These are phyloP conservation scores for Drepana falcataria DNA, from an alignment of 2,888 invertebrate genomes.

Conservation along the genomic window DNA sequence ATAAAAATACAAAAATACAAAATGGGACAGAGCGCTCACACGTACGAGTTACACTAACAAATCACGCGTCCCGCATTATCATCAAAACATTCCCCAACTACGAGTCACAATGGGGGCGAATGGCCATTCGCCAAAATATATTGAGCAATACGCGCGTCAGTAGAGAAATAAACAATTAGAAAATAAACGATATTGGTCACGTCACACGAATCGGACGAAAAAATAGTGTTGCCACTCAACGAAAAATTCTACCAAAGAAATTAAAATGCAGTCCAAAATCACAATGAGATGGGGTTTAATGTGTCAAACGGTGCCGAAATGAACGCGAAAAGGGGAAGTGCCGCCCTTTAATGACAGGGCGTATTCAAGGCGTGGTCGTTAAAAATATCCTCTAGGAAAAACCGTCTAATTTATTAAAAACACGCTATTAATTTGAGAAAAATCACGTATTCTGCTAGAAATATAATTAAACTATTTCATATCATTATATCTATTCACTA, in stretches of 20 bases:
- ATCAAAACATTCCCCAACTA: slow-evolving; percentile 35
- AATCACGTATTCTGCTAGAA: slow-evolving; percentile 33
- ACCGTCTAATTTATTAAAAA: slow-evolving; percentile 30
- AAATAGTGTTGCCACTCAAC: slow-evolving; percentile 8
- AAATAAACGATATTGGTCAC: slow-evolving; percentile 25
- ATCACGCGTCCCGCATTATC: slow-evolving; percentile 60
- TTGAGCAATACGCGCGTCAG: slow-evolving; percentile 54
- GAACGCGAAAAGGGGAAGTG: neutral
- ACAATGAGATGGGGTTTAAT: slow-evolving; percentile 7
- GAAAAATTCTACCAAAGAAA: slow-evolving; percentile 24
- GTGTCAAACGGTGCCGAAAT: neutral
- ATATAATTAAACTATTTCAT: slow-evolving; percentile 44
- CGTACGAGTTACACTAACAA: slow-evolving; percentile 35
- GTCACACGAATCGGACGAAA: slow-evolving; percentile 25
- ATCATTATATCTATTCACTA: slow-evolving; percentile 26
- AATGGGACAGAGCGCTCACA: slow-evolving; percentile 76
- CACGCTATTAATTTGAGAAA: slow-evolving; percentile 34
- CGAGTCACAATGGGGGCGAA: slow-evolving; percentile 64
- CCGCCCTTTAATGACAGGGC: slow-evolving; percentile 29
- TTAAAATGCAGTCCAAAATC: slow-evolving; percentile 26
- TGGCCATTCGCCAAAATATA: slow-evolving; percentile 49
- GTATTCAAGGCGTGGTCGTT: slow-evolving; percentile 44
- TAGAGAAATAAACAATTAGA: slow-evolving; percentile 11
- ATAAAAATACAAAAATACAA: slow-evolving; percentile 79
- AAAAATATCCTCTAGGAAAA: slow-evolving; percentile 38